These are phyloP conservation scores for Epizoanthus illoricatus DNA, from an alignment of 92 coral and sea anemone genomes.

Conservation along the genomic window DNA sequence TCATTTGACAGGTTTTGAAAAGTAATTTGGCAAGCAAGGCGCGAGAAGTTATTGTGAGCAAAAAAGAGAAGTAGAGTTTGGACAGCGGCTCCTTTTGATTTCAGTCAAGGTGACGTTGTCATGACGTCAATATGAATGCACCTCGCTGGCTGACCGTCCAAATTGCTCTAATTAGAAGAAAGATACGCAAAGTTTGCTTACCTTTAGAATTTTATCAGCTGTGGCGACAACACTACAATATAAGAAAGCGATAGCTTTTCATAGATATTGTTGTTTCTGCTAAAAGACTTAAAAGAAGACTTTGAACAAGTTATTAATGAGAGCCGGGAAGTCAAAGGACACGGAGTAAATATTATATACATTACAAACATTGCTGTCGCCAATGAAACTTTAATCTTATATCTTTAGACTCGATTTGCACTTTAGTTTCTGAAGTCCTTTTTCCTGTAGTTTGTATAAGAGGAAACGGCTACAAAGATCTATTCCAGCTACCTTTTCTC, in stretches of 20 bases:
- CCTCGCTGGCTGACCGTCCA: constrained; percentile 4
- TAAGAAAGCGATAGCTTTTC: background rate
- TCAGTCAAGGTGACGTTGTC: constrained; percentile 29
- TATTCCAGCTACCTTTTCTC: background rate
- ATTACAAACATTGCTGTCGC: background rate
- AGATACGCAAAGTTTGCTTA: constrained; percentile 29
- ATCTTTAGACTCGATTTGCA: background rate
- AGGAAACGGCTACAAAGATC: background rate
- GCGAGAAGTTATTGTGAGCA: constrained; percentile 24
- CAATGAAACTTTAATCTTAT: background rate
- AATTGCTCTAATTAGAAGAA: constrained; percentile 40
- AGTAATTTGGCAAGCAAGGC: constrained; percentile 26
- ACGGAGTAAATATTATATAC: background rate
- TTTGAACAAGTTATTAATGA: background rate
- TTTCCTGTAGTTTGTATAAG: background rate
- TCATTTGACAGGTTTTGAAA: constrained; percentile 33
- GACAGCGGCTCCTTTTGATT: constrained; percentile 56
- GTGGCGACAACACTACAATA: background rate
- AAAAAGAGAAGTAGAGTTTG: constrained; percentile 48
- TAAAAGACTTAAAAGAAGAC: constrained; percentile 4
- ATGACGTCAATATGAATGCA: constrained; percentile 47
- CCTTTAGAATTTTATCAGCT: constrained; percentile 11
- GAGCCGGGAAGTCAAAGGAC: background rate
- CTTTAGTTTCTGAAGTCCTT: background rate
- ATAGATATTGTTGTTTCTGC: background rate